Base-by-base conservation (phyloP, 2,888 invertebrate species). In the Limnephilus marmoratus region DNA sequence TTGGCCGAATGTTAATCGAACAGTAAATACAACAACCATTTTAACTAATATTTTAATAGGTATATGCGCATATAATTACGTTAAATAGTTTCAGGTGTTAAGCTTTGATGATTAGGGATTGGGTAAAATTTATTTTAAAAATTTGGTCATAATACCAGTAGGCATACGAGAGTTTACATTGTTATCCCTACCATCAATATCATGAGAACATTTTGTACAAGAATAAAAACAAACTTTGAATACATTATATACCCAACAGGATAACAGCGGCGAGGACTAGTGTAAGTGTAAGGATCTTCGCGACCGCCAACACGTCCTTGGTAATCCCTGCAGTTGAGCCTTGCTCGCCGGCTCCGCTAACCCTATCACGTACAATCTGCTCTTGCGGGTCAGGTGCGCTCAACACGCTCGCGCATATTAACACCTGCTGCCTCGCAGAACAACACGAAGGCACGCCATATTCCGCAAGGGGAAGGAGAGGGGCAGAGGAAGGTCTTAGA, bases 311-410 rank as follows among this genome's bases (percentile, higher is more conserved):
- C 83, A 41, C 83, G 83, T 83, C 18, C 83, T 83, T 41, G 83
- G 34, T 83, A 41, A 83, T 83, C 31, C 83, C 83, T 83, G 83
- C 37, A 18, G 24, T 11, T 37, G 83, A 37, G 83, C 37, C 34
- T 83, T 34, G 83, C 18, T 34, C 83, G 68, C 68, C 68, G 68
- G 68, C 68, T 68, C 34, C 31, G 18, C 41, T 83, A 83, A 83
- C 83, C 83, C 83, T 83, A 34, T 83, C 83, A 83, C 83, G 83
- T 83, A 83, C 34, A 83, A 41, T 41, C 83, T 83, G 34, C 83
- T 83, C 83, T 34, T 34, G 83, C 83, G 34, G 83, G 83, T 83
- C 83, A 83, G 83, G 31, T 34, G 83, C 83, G 34, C 83, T 34
- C 83, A 34, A 41, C 83, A 41, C 83, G 34, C 83, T 37, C 83